These are phyloP conservation scores for Silurus asotus DNA, from an alignment of 2,113 vertebrate genomes.

Conservation along the genomic window DNA sequence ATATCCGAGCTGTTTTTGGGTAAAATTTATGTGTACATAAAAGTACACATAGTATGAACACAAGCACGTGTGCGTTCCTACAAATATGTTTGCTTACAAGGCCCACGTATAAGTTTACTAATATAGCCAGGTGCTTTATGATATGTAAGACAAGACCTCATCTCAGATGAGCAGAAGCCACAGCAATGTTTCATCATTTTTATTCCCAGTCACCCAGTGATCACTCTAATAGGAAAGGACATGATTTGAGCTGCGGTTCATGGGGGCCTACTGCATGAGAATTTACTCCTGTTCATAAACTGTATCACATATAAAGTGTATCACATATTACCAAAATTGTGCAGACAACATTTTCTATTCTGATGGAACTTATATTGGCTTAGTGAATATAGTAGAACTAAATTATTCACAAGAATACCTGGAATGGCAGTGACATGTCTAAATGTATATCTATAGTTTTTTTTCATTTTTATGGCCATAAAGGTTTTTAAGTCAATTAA, in stretches of 20 bases:
- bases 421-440: not conserved
- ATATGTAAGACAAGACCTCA: slow-evolving; percentile 31
- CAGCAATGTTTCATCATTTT: slow-evolving; percentile 57
- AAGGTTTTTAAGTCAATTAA: not conserved
- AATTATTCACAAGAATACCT: not conserved
- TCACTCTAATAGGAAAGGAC: slow-evolving; percentile 52
- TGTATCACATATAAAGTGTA: not conserved
- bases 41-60: slow-evolving; percentile 29
- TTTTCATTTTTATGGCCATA: not conserved
- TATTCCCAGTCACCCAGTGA: slow-evolving; percentile 41
- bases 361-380: not conserved
- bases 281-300: not conserved
- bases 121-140: slow-evolving; percentile 47
- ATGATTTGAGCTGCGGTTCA: slow-evolving; percentile 38
- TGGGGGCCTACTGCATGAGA: not conserved
- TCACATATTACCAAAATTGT: not conserved
- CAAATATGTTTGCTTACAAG: slow-evolving; percentile 11
- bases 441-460: not conserved
- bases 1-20: not conserved
- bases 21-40: slow-evolving; percentile 30
- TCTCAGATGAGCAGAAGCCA: slow-evolving; percentile 45
- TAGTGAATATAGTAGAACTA: not conserved
- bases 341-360: not conserved
- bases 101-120: slow-evolving; percentile 29
- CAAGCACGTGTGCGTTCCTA: slow-evolving; percentile 30